Percentiles rank a stretch among this genome's conserved stretches.
Evolutionary conservation across 2,888 invertebrate genomes (phyloP).

Genomic region (Lithophane ornitopus): DNA sequence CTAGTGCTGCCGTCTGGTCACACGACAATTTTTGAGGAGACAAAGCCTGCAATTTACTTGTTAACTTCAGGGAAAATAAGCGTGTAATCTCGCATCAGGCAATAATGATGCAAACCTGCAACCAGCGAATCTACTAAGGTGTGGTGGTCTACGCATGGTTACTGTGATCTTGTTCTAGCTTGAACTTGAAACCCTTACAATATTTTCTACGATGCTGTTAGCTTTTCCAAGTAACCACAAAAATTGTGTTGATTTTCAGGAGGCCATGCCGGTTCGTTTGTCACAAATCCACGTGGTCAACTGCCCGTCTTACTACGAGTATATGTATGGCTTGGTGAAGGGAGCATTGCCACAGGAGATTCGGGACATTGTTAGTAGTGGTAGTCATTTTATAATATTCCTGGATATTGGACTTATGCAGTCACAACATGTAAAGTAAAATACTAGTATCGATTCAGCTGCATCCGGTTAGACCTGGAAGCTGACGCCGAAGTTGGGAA

Average conservation of each 20-base stretch:
- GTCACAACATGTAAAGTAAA: neutral
- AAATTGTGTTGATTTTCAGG: conserved; percentile 69
- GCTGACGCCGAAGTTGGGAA: neutral
- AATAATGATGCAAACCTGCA: neutral
- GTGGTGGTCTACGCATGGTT: neutral
- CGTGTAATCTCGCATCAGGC: neutral
- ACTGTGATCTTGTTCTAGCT: neutral
- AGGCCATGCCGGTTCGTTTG: conserved; percentile 83
- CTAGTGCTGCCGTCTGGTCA: neutral
- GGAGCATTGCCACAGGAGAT: conserved; percentile 79
- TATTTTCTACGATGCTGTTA: neutral
- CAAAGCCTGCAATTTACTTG: neutral
- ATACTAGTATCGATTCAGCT: neutral
- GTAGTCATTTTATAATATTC: neutral
- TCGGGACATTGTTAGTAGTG: conserved; percentile 75
- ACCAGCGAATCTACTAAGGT: neutral
- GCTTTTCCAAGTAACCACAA: too few relatives aligned
- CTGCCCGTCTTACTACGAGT: conserved; percentile 83
- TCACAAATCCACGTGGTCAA: conserved; percentile 81
- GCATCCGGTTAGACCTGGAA: neutral
- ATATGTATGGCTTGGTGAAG: conserved; percentile 81
- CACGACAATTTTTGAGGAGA: neutral
- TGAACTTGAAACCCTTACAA: neutral
- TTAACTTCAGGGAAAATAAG: neutral
- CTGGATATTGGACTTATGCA: neutral